Base-by-base conservation (phyloP, 2,113 vertebrate genomes). In the Chrysemys picta region DNA sequence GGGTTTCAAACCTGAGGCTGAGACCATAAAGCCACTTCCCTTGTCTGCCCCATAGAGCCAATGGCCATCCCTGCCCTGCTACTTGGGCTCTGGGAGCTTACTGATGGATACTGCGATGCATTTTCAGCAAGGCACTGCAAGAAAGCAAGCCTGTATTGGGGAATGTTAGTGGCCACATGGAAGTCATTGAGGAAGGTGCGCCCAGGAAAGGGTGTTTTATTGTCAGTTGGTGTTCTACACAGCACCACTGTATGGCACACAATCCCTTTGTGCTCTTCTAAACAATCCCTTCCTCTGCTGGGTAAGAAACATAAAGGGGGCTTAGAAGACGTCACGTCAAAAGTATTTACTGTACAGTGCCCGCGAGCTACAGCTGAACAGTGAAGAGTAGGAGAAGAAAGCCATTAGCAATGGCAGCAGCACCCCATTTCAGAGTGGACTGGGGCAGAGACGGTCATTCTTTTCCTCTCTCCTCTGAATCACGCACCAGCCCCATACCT, bases 171-270 rank as follows among this genome's bases (percentile, higher is more conserved):
- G 12, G 24, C 42, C 22, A 12, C 54, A 6, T 50, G 49, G 69
- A 14, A 50, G 54, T 29, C 4, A 17, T 1, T 0, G 3, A 80
- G 38, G 75, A 22, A 88, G 35, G 24, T 49, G 69, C 5, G 4
- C 69, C 19, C 38, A n/a, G n/a, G n/a, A 75, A 75, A 75, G 19
- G n/a, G n/a, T 54, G 53, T 54, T 54, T 21, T 57, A 42, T 27
- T 24, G 22, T 45, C 72, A 38, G 24, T 6, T 24, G 38, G 22
- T 24, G 22, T 42, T 22, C 21, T 25, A 5, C 72, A 24, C 10
- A 25, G 72, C 4, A 10, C 21, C 72, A 25, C 50, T 42, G 21
- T 50, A 69, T 69, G 17, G 14, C 59, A 19, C 57, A 47, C 47
- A 24, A 24, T 27, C 56, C 42, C 42, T 47, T 11, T n/a, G 22